phyloP scores from a whole-genome alignment of 1,140 invertebrate species.

The Galleria mellonella region DNA sequence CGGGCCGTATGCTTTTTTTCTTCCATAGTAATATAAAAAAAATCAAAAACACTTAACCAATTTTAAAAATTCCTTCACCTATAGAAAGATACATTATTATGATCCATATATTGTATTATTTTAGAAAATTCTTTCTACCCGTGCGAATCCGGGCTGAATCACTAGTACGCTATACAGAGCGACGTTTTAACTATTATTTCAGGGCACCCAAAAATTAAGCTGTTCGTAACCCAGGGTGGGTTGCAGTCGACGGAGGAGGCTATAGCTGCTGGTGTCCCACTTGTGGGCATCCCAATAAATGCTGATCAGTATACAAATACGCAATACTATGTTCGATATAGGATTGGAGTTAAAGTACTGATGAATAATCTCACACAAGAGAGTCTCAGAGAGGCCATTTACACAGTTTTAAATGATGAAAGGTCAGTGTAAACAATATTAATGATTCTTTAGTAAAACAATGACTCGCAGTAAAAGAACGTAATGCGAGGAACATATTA shows the following conservation, averaged over 20 bases:
- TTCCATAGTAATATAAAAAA: no score
- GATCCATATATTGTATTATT: background rate
- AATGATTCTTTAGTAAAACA: no score
- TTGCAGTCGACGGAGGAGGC: slow-evolving; percentile 77
- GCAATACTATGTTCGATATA: slow-evolving; percentile 8
- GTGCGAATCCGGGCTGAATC: no score
- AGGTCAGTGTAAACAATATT: background rate
- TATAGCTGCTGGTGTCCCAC: slow-evolving; percentile 70
- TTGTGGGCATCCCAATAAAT: slow-evolving; percentile 56
- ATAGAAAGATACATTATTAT: background rate
- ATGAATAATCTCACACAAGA: slow-evolving; percentile 23
- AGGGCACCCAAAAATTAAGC: slow-evolving; percentile 72
- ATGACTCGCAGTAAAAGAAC: no score
- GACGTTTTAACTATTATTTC: slow-evolving; percentile 11
- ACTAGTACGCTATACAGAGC: no score
- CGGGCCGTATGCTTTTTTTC: no score
- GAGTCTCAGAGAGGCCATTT: slow-evolving; percentile 23
- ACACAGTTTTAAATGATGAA: slow-evolving; percentile 3
- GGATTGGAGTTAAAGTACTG: slow-evolving; percentile 20
- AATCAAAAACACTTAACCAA: no score
- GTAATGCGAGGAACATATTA: no score
- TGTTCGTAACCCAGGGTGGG: slow-evolving; percentile 79
- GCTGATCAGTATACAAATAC: slow-evolving; percentile 36
- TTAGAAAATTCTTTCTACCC: no score
- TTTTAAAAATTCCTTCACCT: no score